Percentiles rank a stretch among this genome's conserved stretches.
Evolutionary conservation across 2,888 invertebrate genomes (phyloP).

Genomic region (Yponomeuta cagnagella): DNA sequence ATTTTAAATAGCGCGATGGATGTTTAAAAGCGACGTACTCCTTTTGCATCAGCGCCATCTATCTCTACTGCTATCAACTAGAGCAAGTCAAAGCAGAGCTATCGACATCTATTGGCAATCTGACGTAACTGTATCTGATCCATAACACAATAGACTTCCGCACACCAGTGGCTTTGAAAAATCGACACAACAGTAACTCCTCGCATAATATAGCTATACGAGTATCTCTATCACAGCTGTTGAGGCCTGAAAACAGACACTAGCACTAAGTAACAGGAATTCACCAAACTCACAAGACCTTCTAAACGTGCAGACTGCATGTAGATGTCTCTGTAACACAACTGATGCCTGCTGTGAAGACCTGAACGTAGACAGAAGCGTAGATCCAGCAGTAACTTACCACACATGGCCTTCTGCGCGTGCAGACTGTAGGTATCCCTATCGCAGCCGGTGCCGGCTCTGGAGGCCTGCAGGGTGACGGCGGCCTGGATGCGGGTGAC

Average conservation of each 20-base stretch:
- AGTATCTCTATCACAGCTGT: too few relatives aligned
- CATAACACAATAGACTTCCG: too few relatives aligned
- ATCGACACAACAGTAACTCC: too few relatives aligned
- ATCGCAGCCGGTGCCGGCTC: constrained; percentile 96
- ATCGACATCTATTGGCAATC: too few relatives aligned
- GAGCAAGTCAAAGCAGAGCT: too few relatives aligned
- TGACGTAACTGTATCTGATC: too few relatives aligned
- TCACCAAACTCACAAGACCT: background rate
- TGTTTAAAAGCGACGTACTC: too few relatives aligned
- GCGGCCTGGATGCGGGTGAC: constrained; percentile 78
- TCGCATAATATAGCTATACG: too few relatives aligned
- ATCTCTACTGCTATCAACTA: too few relatives aligned
- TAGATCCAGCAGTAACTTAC: constrained; percentile 44
- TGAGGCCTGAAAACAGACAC: background rate
- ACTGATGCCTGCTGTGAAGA: background rate
- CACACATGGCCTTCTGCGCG: constrained; percentile 90
- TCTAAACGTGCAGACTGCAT: background rate
- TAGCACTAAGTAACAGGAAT: background rate
- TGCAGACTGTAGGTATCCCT: constrained; percentile 93
- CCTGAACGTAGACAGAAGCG: background rate
- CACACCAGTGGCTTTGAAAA: too few relatives aligned
- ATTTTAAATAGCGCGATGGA: too few relatives aligned
- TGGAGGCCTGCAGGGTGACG: constrained; percentile 84
- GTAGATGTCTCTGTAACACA: background rate
- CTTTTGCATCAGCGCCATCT: too few relatives aligned